Conservation (phyloP, 2,113 vertebrate genomes). For the Myotis lucifugus region DNA sequence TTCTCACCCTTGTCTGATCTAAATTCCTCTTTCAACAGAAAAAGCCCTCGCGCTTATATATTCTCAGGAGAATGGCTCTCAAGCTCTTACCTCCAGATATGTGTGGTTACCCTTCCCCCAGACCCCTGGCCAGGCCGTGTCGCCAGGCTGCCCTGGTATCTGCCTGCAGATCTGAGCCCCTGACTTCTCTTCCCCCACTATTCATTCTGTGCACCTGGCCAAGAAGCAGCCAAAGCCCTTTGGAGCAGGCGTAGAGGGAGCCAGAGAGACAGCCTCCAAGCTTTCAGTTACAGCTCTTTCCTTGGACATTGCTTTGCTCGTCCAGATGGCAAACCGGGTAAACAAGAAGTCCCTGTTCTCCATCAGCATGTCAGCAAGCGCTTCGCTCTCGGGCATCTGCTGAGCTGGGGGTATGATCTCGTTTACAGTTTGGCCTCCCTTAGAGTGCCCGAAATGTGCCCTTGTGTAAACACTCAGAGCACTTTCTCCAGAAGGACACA, state of each 20-base stretch:
- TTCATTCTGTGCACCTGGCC: neutral
- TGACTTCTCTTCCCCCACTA: neutral
- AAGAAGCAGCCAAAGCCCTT: neutral
- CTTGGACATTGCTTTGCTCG: conserved; percentile 32
- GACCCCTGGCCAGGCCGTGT: no score
- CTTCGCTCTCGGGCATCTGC: conserved; percentile 58
- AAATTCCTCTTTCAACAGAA: neutral
- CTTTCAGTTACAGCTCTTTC: conserved; percentile 15
- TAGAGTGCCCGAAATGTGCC: conserved; percentile 51
- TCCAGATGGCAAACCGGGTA: conserved; percentile 76
- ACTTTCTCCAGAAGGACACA: neutral
- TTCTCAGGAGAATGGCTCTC: neutral
- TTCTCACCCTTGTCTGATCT: neutral
- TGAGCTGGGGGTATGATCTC: conserved; percentile 53
- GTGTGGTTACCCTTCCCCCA: neutral
- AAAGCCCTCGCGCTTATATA: neutral
- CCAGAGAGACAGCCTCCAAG: neutral
- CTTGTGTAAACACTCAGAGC: conserved; percentile 70
- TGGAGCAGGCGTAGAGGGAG: neutral
- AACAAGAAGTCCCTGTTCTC: conserved; percentile 81
- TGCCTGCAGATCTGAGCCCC: neutral
- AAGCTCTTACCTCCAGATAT: neutral
- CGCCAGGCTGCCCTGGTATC: rapidly evolving
- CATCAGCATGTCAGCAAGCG: conserved; percentile 70
- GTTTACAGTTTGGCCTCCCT: neutral